These are phyloP conservation scores for Bolinopsis microptera DNA, from an alignment of 37 sponge, comb jelly and placozoan species.

Conservation along the genomic window DNA sequence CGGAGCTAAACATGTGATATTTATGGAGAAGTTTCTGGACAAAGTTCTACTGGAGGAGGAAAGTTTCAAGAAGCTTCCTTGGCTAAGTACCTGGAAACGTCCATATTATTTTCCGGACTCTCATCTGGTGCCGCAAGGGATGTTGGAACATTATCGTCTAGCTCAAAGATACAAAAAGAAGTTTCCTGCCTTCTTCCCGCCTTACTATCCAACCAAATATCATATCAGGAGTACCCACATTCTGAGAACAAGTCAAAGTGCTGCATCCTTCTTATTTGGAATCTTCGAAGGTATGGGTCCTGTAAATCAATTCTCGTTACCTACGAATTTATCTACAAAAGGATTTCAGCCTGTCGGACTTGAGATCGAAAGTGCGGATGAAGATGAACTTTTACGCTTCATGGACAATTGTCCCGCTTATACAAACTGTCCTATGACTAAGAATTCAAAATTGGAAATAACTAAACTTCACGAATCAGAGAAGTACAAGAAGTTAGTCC, in stretches of 20 bases:
- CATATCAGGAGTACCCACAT: neutral
- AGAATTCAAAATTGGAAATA: neutral
- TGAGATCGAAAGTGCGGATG: neutral
- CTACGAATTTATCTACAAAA: neutral
- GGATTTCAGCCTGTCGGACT: neutral
- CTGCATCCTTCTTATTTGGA: neutral
- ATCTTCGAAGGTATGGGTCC: neutral
- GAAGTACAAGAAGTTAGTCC: neutral
- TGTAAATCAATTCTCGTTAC: neutral
- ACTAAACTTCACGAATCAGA: neutral
- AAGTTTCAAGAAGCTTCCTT: neutral
- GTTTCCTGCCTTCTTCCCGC: neutral
- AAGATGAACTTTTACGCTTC: neutral
- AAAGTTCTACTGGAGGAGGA: neutral
- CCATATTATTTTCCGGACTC: neutral
- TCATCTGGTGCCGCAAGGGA: neutral
- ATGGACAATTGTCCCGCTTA: neutral
- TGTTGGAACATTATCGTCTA: conserved; percentile 4
- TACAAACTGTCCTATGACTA: neutral
- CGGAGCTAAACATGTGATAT: neutral
- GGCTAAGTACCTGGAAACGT: neutral
- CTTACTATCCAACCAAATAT: neutral
- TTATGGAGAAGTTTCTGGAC: neutral
- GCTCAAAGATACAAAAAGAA: neutral
- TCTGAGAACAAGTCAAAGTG: neutral